phyloP scores from a whole-genome alignment of 2,113 vertebrate species.

The Anguilla japonica region DNA sequence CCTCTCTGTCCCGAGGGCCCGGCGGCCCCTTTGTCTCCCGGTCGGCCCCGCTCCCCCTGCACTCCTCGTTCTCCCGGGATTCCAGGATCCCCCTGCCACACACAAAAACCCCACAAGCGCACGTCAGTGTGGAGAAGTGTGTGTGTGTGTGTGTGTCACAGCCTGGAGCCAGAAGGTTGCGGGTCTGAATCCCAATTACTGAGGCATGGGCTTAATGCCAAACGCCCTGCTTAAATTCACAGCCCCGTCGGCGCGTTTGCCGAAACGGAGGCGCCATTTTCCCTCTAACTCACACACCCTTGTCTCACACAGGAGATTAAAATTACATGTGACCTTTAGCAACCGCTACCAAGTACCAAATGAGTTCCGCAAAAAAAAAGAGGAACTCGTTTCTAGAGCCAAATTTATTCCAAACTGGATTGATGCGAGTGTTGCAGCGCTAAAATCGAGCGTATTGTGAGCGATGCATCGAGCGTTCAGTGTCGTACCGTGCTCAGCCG shows the following conservation, averaged over 20 bases:
- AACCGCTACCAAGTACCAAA: neutral
- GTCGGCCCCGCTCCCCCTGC: conserved; percentile 75
- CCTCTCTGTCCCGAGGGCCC: conserved; percentile 77
- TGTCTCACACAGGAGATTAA: neutral
- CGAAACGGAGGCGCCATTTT: neutral
- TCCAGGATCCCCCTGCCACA: conserved; percentile 86
- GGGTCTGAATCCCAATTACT: too few relatives aligned
- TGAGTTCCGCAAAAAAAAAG: neutral
- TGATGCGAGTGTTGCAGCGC: neutral
- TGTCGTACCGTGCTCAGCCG: neutral
- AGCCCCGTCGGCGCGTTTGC: too few relatives aligned
- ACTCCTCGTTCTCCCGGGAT: conserved; percentile 90
- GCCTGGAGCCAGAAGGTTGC: too few relatives aligned
- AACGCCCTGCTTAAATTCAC: too few relatives aligned
- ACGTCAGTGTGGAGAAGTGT: neutral
- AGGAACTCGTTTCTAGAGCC: neutral
- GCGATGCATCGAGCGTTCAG: neutral
- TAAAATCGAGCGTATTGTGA: neutral
- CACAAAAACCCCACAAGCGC: neutral
- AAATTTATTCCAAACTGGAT: neutral
- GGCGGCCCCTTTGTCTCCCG: conserved; percentile 72
- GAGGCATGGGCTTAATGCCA: too few relatives aligned
- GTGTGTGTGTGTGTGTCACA: too few relatives aligned
- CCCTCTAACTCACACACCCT: neutral
- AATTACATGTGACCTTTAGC: neutral